phyloP scores from a whole-genome alignment of 23 tunicate species.

The Diplosoma virens region DNA sequence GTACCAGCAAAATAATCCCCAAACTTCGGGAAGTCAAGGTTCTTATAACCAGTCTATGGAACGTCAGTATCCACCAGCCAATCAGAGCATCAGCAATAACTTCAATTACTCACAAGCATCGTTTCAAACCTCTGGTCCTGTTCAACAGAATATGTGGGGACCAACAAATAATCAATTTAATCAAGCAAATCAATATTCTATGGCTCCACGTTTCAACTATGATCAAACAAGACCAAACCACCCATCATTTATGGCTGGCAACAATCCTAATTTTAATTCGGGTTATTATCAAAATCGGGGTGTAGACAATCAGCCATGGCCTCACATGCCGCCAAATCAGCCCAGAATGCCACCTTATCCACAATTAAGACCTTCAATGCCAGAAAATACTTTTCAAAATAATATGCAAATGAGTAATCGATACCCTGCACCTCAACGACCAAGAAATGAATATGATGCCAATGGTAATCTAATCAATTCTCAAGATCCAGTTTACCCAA shows the following conservation, averaged over 20 bases:
- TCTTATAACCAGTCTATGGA: background rate
- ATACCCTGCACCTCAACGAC: background rate
- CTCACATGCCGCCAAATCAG: background rate
- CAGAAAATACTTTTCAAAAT: background rate
- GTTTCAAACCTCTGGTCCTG: background rate
- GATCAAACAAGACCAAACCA: background rate
- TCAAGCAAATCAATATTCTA: too few species aligned
- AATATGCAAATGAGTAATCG: background rate
- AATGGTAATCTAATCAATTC: slow-evolving; percentile 1
- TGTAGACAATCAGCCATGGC: background rate
- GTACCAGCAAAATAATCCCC: background rate
- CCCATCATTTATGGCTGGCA: background rate
- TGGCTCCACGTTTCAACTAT: too few species aligned
- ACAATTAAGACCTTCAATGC: background rate
- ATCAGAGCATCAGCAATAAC: background rate
- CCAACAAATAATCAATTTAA: too few species aligned
- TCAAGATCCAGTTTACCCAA: too few species aligned
- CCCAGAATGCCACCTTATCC: background rate
- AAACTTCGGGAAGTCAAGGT: background rate
- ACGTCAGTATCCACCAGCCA: background rate
- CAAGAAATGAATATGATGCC: slow-evolving; percentile 1
- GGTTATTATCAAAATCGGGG: background rate
- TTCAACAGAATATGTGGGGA: too few species aligned
- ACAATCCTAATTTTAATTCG: background rate
- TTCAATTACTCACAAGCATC: background rate